Base-by-base conservation (phyloP, 2,888 invertebrate species). In the Hypercompe scribonia region DNA sequence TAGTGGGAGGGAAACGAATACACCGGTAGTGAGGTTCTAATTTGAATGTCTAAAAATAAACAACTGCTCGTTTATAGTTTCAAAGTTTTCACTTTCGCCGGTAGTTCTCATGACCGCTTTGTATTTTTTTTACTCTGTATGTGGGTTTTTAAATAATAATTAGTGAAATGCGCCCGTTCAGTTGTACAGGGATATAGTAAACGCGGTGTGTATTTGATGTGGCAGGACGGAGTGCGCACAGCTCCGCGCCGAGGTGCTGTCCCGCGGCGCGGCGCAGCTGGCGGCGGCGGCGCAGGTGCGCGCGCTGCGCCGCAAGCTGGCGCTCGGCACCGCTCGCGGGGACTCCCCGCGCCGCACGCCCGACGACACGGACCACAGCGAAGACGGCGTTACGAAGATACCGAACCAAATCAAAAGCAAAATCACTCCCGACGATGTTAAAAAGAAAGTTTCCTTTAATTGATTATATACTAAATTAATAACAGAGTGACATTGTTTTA, bases 371-470 rank as follows among this genome's bases (percentile, higher is more conserved):
- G 8, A 69, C 39, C 75, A 79, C 78, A 68, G 74, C 70, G 89
- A 89, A 34, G 84, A 86, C 78, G 74, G 70, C 58, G 73, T 87
- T 74, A 80, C 81, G 0, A 88, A 83, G 79, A 61, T 82, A 8
- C 71, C 84, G 0, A 70, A 80, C 0, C 88, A 81, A 63, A 76
- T 80, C 4, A 87, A 80, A 74, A 83, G 73, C 66, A 90, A 82
- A 81, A 71, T 83, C 1, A 79, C 70, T 0, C 74, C 81, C 0
- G 93, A 94, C 36, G 94, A 94, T 81, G 94, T 92, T 3, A 94
- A 89, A 85, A 95, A 94, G 82, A 94, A 94, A 91, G 95, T 95
- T 46, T 92, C 91, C 0, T 95, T 95, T 81, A 93, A 93, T 86
- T 94, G 86, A 58, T 58, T 31, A 68, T 46, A 36, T 31, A 58